These are phyloP conservation scores for Furnarius figulus DNA, from an alignment of 2,113 vertebrate species.

Conservation along the genomic window DNA sequence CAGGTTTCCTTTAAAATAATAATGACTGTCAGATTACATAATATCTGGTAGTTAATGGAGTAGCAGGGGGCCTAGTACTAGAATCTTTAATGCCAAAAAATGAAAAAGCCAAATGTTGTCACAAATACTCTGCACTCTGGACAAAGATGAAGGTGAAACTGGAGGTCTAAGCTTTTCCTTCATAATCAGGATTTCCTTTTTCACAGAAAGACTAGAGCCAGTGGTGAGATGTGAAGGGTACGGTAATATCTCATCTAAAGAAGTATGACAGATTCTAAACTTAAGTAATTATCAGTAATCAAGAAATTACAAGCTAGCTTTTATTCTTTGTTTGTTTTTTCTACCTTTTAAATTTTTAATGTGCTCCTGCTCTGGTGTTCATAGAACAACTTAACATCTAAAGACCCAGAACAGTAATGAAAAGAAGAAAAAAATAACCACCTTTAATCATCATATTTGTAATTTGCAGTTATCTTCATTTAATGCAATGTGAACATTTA, in stretches of 20 bases:
- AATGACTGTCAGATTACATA: background rate
- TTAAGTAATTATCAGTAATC: background rate
- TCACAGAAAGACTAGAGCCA: background rate
- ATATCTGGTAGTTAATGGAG: background rate
- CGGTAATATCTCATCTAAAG: background rate
- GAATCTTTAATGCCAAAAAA: slow-evolving; percentile 1
- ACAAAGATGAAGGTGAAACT: background rate
- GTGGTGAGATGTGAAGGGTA: background rate
- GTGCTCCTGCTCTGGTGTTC: background rate
- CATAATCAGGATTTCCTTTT: background rate
- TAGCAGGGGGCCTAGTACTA: background rate
- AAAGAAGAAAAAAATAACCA: background rate
- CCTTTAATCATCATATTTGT: background rate
- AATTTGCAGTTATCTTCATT: background rate
- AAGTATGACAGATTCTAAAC: background rate
- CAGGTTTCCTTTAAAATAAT: background rate
- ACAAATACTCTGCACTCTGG: background rate
- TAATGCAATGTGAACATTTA: background rate
- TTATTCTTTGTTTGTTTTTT: background rate
- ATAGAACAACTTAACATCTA: background rate
- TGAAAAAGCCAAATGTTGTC: background rate
- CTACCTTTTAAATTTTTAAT: background rate
- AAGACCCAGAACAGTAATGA: background rate
- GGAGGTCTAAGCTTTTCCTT: background rate
- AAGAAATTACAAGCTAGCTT: background rate